A percentile compares a stretch with the other conserved stretches of the same genome.
Conservation (phyloP, 2,113 vertebrate genomes). For the Bostrychus sinensis region DNA sequence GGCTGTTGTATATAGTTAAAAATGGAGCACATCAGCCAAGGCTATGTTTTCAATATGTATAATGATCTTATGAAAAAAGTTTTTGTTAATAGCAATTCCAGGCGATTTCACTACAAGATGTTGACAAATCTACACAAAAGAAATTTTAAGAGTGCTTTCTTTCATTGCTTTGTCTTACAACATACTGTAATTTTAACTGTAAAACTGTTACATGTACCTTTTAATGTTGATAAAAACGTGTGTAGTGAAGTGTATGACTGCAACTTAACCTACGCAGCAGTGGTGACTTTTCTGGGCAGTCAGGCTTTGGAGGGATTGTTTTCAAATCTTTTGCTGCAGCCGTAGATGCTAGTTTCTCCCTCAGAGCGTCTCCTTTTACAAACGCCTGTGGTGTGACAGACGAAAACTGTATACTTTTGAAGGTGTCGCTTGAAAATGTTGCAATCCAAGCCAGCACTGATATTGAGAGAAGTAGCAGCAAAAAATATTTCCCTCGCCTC, state of each 20-base stretch:
- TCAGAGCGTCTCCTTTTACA: slow-evolving; percentile 17
- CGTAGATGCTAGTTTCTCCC: slow-evolving; percentile 25
- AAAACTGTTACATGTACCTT: too few relatives aligned
- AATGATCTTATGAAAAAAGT: too few relatives aligned
- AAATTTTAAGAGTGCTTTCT: too few relatives aligned
- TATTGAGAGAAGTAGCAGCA: slow-evolving; percentile 79
- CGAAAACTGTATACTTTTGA: slow-evolving; percentile 50
- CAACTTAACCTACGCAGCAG: slow-evolving; percentile 71
- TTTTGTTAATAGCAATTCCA: too few relatives aligned
- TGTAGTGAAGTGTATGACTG: neutral
- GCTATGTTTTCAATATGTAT: too few relatives aligned
- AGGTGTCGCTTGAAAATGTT: slow-evolving; percentile 70
- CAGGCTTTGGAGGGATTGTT: slow-evolving; percentile 29
- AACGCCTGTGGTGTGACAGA: slow-evolving; percentile 40
- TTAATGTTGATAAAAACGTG: neutral
- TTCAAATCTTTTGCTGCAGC: slow-evolving; percentile 36
- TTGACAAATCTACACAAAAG: too few relatives aligned
- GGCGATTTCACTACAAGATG: too few relatives aligned
- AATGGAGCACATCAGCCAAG: too few relatives aligned
- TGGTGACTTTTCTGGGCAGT: slow-evolving; percentile 70
- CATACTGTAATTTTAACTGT: too few relatives aligned
- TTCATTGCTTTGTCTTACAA: too few relatives aligned
- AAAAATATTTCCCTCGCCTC: slow-evolving; percentile 79
- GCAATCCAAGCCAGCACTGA: slow-evolving; percentile 84
- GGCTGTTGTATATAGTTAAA: too few relatives aligned